Evolutionary conservation across 2,888 invertebrate genomes (phyloP).

Genomic region (Merodon equestris): DNA sequence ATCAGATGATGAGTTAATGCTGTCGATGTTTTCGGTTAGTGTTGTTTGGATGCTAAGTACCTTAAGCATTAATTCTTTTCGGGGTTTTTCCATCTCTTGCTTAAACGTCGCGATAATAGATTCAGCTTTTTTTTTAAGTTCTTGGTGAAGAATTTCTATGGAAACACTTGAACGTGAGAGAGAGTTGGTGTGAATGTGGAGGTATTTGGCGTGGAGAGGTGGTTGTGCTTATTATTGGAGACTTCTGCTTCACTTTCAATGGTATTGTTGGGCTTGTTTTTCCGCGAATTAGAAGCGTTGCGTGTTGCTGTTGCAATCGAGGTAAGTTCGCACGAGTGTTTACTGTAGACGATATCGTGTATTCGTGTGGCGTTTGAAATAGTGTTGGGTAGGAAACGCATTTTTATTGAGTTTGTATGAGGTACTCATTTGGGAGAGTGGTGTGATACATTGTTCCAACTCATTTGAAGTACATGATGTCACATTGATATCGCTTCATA

Average conservation of each 20-base stretch:
- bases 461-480: too few species aligned
- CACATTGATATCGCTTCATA: too few species aligned
- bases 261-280: constrained; percentile 1
- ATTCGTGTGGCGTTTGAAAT: too few species aligned
- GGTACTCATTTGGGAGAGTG: too few species aligned
- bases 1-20: neutral
- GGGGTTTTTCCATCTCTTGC: constrained; percentile 6
- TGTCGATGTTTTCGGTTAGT: constrained; percentile 14
- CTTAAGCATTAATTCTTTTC: constrained; percentile 9
- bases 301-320: constrained; percentile 6
- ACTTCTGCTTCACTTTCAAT: constrained; percentile 4
- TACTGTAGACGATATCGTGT: constrained; percentile 13
- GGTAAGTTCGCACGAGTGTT: constrained; percentile 9
- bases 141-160: constrained; percentile 11
- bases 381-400: too few species aligned
- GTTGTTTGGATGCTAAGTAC: neutral
- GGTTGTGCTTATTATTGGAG: too few species aligned
- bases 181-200: constrained; percentile 1
- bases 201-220: neutral
- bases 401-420: too few species aligned
- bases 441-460: too few species aligned
- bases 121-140: neutral
- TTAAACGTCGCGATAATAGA: constrained; percentile 5
- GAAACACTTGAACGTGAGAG: neutral
- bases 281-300: constrained; percentile 7